phyloP scores from a whole-genome alignment of 2,888 invertebrate species.

The Mystacides longicornis region DNA sequence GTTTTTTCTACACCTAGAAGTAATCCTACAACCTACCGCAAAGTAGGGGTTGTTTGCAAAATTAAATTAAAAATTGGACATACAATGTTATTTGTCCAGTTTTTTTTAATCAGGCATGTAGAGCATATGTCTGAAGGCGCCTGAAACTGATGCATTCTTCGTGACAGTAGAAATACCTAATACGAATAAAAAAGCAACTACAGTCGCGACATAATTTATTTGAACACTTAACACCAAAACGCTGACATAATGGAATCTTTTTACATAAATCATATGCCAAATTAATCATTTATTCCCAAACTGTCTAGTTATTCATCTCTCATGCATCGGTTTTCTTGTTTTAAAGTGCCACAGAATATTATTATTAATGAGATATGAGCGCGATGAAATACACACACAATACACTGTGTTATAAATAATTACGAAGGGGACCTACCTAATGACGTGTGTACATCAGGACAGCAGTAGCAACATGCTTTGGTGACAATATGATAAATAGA shows the following conservation, averaged over 20 bases:
- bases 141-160: not conserved
- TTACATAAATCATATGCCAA: not conserved
- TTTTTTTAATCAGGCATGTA: too few relatives aligned
- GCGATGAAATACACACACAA: not conserved
- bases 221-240: not conserved
- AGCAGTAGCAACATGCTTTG: not conserved
- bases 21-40: too few relatives aligned
- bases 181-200: not conserved
- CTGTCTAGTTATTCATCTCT: too few relatives aligned
- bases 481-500: slow-evolving; percentile 2
- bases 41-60: too few relatives aligned
- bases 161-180: not conserved
- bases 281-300: not conserved
- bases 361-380: not conserved
- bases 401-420: too few relatives aligned
- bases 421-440: too few relatives aligned
- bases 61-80: too few relatives aligned
- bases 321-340: not conserved
- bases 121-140: too few relatives aligned
- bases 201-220: not conserved
- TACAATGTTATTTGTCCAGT: too few relatives aligned
- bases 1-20: too few relatives aligned
- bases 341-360: not conserved
- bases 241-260: not conserved
- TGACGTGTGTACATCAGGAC: too few relatives aligned